phyloP scores from a whole-genome alignment of 2,113 vertebrate species.

The Tragelaphus imberbis region DNA sequence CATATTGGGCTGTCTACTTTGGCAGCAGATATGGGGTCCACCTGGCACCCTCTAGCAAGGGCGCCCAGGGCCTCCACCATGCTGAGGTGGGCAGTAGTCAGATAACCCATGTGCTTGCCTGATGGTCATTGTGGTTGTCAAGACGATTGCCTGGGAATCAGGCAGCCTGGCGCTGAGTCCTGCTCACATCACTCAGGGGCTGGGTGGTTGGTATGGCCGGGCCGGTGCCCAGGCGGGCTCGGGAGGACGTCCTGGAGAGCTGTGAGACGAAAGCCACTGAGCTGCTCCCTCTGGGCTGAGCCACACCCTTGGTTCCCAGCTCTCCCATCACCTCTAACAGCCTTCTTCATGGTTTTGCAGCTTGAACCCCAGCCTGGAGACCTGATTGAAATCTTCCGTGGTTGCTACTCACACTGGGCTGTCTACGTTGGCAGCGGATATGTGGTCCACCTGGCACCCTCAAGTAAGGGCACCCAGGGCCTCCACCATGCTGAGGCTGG shows the following conservation, averaged over 20 bases:
- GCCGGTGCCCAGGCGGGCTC: too few relatives aligned
- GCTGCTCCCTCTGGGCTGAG: neutral
- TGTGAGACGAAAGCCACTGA: neutral
- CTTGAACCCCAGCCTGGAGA: slow-evolving; percentile 79
- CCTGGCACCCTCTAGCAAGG: too few relatives aligned
- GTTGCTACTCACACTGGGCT: slow-evolving; percentile 86
- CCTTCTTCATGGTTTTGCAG: slow-evolving; percentile 51
- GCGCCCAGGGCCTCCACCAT: too few relatives aligned
- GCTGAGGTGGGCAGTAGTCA: too few relatives aligned
- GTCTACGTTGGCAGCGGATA: slow-evolving; percentile 86
- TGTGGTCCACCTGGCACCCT: slow-evolving; percentile 80
- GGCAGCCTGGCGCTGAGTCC: neutral
- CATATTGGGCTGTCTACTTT: too few relatives aligned
- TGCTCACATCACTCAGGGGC: neutral
- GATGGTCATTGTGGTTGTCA: neutral
- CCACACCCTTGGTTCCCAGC: neutral
- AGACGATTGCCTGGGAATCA: neutral
- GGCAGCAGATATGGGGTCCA: too few relatives aligned
- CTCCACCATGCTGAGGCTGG: neutral
- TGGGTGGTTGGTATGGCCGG: too few relatives aligned
- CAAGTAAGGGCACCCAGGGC: slow-evolving; percentile 58
- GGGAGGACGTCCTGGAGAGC: neutral
- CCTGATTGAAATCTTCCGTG: slow-evolving; percentile 86
- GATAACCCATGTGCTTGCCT: neutral
- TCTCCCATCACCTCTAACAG: neutral